Conservation (phyloP, 2,113 vertebrate genomes). For the Propithecus coquereli region DNA sequence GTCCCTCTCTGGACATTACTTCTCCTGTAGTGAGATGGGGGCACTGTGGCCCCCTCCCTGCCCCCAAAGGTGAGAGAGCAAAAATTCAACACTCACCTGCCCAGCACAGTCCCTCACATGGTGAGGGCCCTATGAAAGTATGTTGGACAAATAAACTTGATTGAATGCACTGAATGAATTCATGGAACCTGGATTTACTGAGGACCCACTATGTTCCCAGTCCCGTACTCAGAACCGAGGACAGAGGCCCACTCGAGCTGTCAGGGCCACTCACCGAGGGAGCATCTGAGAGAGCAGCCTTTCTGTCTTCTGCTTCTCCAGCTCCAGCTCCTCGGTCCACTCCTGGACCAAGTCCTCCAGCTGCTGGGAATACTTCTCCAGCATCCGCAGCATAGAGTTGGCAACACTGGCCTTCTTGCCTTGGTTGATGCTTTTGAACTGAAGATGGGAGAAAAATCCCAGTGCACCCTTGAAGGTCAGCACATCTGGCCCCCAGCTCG, state of each 20-base stretch:
- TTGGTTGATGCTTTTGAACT: conserved; percentile 90
- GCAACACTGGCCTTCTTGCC: conserved; percentile 90
- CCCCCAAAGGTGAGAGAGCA: neutral
- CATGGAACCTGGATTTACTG: neutral
- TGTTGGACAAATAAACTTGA: neutral
- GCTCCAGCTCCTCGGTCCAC: conserved; percentile 89
- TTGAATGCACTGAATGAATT: neutral
- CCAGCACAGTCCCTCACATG: neutral
- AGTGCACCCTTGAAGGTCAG: neutral
- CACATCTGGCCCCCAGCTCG: neutral
- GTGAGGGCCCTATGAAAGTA: neutral
- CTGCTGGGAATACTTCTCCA: conserved; percentile 91
- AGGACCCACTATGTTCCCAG: no score
- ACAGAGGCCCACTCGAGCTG: neutral
- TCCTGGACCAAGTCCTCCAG: conserved; percentile 90
- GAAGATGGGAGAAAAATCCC: neutral
- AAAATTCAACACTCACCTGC: neutral
- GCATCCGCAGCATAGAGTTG: conserved; percentile 90
- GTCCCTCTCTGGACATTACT: neutral
- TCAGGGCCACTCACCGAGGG: conserved; percentile 83
- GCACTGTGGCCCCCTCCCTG: no score
- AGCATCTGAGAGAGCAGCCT: conserved; percentile 89
- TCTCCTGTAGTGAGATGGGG: neutral
- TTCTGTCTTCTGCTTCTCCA: conserved; percentile 90
- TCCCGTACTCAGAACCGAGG: neutral